Percentiles rank a stretch among this genome's conserved stretches.
Conservation (phyloP, 2,888 invertebrate species). For the Argyra leucocephala region DNA sequence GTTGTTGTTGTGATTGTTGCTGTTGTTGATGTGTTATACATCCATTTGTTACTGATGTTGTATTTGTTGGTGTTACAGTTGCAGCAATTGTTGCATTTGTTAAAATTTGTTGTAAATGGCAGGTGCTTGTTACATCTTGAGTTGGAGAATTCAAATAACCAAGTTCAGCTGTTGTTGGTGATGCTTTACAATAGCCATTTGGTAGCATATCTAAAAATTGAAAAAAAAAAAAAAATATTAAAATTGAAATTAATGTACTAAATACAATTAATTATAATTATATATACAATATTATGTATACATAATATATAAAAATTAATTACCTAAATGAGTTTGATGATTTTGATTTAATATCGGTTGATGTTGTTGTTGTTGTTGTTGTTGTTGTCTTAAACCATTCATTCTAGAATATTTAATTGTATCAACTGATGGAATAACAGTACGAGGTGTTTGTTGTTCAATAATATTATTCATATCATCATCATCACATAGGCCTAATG, state of each 20-base stretch:
- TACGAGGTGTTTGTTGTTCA: slow-evolving; percentile 30
- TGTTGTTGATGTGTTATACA: slow-evolving; percentile 20
- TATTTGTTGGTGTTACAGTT: slow-evolving; percentile 26
- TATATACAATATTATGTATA: too few relatives aligned
- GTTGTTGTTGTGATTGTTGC: slow-evolving; percentile 22
- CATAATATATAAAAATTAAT: too few relatives aligned
- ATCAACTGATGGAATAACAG: slow-evolving; percentile 41
- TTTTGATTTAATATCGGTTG: slow-evolving; percentile 27
- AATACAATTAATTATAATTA: neutral
- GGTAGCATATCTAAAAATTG: slow-evolving; percentile 28
- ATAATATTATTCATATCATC: neutral
- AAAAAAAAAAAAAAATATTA: neutral
- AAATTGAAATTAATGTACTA: neutral
- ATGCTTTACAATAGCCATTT: slow-evolving; percentile 42
- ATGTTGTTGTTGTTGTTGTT: slow-evolving; percentile 25
- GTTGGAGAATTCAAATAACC: slow-evolving; percentile 39
- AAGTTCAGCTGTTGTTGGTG: slow-evolving; percentile 39
- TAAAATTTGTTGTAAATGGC: slow-evolving; percentile 24
- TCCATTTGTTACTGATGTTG: slow-evolving; percentile 25
- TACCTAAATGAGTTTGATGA: slow-evolving; percentile 21
- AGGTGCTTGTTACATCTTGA: slow-evolving; percentile 33
- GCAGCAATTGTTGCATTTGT: slow-evolving; percentile 22
- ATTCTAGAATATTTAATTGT: slow-evolving; percentile 39
- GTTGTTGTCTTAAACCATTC: slow-evolving; percentile 31
- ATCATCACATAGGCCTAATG: slow-evolving; percentile 34